Conservation (phyloP, 2,113 vertebrate species). For the Sclerurus mexicanus region DNA sequence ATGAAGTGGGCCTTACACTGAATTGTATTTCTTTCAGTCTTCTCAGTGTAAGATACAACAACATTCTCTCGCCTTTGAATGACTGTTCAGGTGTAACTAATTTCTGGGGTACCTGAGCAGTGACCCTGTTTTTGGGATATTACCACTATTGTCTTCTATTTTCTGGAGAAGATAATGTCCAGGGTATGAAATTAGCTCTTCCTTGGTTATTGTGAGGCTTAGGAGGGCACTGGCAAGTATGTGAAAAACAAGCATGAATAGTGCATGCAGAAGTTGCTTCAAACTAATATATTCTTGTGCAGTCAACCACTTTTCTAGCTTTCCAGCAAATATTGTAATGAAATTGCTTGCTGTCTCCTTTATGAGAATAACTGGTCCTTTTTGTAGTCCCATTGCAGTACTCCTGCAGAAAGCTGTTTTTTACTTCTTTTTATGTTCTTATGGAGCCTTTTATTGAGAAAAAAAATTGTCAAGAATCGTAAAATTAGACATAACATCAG, state of each 20-base stretch:
- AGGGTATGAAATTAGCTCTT: neutral
- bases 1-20: neutral
- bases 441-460: slow-evolving; percentile 1
- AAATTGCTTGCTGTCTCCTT: neutral
- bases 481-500: slow-evolving; percentile 3
- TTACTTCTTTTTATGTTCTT: neutral
- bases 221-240: neutral
- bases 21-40: neutral
- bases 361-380: neutral
- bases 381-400: neutral
- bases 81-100: neutral
- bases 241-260: neutral
- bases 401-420: neutral
- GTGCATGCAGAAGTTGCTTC: neutral
- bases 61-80: neutral
- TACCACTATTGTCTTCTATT: neutral
- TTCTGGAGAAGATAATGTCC: neutral
- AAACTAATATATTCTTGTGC: neutral
- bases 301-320: neutral
- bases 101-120: neutral
- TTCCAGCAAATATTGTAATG: neutral
- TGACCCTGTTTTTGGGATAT: neutral
- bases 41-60: neutral
- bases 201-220: neutral
- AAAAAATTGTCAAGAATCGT: neutral